phyloP scores from a whole-genome alignment of 2,797 vertebrate genomes.

The Gila robusta region DNA sequence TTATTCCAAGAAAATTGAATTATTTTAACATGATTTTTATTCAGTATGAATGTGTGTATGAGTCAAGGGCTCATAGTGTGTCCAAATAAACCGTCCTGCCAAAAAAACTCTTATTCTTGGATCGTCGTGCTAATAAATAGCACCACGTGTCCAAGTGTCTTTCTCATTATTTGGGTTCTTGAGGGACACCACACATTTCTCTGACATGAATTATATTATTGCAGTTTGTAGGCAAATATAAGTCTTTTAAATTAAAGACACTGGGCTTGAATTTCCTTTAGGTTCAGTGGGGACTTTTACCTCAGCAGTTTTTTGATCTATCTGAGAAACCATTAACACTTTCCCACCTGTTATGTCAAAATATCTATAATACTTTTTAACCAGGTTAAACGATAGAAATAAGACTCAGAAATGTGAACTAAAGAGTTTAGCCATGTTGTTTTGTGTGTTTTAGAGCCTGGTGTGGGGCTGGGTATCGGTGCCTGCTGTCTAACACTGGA shows the following conservation, averaged over 20 bases:
- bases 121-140: conserved; percentile 7
- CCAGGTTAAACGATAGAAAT: neutral
- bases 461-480: conserved; percentile 93
- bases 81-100: conserved; percentile 16
- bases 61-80: neutral
- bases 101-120: conserved; percentile 46
- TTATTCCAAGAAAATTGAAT: neutral
- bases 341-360: neutral
- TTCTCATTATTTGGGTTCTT: neutral
- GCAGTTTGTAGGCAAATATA: neutral
- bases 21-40: conserved; percentile 16
- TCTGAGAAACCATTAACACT: neutral
- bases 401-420: neutral
- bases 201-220: conserved; percentile 11
- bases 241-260: conserved; percentile 9
- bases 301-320: neutral
- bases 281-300: neutral
- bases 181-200: neutral
- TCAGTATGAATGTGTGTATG: neutral
- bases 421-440: conserved; percentile 26
- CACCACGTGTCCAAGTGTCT: neutral
- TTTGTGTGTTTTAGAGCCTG: conserved; percentile 80
- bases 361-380: neutral
- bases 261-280: neutral
- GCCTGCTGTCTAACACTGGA: conserved; percentile 91